phyloP scores from a whole-genome alignment of 2,113 vertebrate genomes.

The Vidua chalybeata region DNA sequence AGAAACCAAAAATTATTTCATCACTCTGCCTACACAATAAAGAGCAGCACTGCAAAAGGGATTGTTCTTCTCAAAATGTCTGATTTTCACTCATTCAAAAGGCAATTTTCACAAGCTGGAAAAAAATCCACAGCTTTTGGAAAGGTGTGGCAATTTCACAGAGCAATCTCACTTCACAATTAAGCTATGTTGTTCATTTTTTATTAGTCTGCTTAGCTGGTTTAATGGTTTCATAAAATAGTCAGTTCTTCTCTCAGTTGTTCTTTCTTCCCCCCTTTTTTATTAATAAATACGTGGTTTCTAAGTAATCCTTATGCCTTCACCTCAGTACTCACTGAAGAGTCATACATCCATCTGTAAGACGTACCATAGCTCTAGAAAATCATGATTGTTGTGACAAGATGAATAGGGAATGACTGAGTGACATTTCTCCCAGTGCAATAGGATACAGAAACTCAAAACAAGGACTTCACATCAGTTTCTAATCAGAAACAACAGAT shows the following conservation, averaged over 20 bases:
- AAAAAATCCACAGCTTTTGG: background rate
- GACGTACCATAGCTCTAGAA: background rate
- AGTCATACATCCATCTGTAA: background rate
- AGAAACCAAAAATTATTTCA: background rate
- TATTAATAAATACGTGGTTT: background rate
- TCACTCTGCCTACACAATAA: background rate
- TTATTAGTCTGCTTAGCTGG: background rate
- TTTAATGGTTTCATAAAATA: background rate
- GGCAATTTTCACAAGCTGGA: background rate
- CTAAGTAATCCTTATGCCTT: background rate
- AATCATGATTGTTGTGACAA: background rate
- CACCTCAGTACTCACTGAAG: background rate
- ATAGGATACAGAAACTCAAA: background rate
- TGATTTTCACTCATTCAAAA: background rate
- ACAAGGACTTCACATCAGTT: background rate
- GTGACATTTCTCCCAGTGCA: background rate
- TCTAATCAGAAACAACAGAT: background rate
- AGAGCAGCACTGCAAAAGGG: background rate
- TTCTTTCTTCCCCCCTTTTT: background rate
- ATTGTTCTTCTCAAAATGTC: background rate
- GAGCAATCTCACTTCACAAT: background rate
- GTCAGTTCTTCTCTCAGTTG: background rate
- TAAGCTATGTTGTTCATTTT: background rate
- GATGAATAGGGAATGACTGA: background rate
- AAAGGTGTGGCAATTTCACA: background rate